Evolutionary conservation across 2,888 invertebrate genomes (phyloP).

Genomic region (Reticulitermes lucifugus): DNA sequence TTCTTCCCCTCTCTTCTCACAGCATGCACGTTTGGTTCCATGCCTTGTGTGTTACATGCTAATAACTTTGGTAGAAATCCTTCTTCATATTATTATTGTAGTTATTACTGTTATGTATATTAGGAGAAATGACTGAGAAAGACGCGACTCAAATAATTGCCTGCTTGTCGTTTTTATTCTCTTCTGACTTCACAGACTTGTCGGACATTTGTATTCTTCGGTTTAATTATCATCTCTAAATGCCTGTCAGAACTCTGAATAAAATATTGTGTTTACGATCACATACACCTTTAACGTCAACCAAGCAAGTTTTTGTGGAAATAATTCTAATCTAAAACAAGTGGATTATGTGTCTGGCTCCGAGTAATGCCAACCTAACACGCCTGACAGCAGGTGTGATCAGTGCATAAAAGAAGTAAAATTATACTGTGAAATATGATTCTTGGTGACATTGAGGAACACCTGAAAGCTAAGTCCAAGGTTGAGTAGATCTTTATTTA

Average conservation of each 20-base stretch:
- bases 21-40: constrained; percentile 41
- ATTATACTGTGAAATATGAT: background rate
- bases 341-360: background rate
- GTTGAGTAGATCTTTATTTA: background rate
- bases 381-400: background rate
- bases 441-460: background rate
- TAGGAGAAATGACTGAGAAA: constrained; percentile 21
- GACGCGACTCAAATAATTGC: constrained; percentile 50
- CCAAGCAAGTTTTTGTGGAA: constrained; percentile 28
- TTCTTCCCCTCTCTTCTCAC: constrained; percentile 33
- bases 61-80: constrained; percentile 42
- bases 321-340: constrained; percentile 19
- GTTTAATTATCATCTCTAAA: constrained; percentile 53
- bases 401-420: background rate
- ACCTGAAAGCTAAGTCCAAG: background rate
- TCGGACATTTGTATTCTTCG: constrained; percentile 47
- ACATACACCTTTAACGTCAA: constrained; percentile 17
- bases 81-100: constrained; percentile 22
- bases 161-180: constrained; percentile 48
- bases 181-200: constrained; percentile 10
- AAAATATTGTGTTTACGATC: constrained; percentile 43
- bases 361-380: background rate
- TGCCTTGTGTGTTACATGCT: constrained; percentile 35
- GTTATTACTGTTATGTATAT: constrained; percentile 38
- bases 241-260: constrained; percentile 42